Conservation (phyloP, 2,113 vertebrate species). For the Lagenorhynchus albirostris region DNA sequence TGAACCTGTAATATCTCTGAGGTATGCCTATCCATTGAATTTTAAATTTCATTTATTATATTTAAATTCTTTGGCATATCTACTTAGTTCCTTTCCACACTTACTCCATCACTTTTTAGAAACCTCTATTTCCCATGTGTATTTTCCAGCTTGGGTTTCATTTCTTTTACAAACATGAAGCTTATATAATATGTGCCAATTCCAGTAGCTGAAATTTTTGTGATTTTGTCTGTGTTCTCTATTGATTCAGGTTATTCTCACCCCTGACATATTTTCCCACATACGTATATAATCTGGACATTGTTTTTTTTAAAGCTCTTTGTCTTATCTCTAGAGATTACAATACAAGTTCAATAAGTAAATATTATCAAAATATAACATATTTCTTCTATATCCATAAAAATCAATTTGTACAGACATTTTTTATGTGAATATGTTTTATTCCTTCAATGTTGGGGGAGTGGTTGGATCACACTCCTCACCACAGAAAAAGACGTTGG, state of each 20-base stretch:
- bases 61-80: neutral
- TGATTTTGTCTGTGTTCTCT: neutral
- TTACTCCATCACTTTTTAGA: neutral
- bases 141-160: neutral
- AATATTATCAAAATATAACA: constrained; percentile 85
- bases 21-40: too few relatives aligned
- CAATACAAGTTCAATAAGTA: constrained; percentile 80
- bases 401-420: constrained; percentile 80
- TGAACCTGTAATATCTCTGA: too few relatives aligned
- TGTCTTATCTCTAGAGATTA: constrained; percentile 80
- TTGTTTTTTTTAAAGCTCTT: constrained; percentile 61
- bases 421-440: neutral
- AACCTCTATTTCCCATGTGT: neutral
- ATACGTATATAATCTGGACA: neutral
- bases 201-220: neutral
- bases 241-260: neutral
- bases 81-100: neutral
- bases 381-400: constrained; percentile 80
- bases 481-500: neutral
- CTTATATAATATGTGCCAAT: neutral
- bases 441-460: neutral
- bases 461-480: neutral
- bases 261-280: neutral
- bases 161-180: neutral
- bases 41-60: too few relatives aligned